Conservation (phyloP, 2,113 vertebrate genomes). For the Megalops atlanticus region DNA sequence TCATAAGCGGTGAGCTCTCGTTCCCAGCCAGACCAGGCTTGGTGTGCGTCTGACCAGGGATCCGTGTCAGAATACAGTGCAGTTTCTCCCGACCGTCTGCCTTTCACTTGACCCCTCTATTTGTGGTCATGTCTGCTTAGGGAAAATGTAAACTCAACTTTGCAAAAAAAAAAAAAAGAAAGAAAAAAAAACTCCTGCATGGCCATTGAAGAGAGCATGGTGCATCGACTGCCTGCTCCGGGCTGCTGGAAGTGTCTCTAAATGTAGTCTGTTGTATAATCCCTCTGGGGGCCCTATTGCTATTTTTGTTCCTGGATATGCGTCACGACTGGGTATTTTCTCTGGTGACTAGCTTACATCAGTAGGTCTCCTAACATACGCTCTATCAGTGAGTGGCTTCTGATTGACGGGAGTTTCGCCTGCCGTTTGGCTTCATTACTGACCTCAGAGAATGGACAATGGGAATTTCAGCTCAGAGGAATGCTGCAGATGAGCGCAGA, state of each 20-base stretch:
- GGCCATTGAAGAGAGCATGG: slow-evolving; percentile 57
- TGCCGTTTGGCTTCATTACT: slow-evolving; percentile 71
- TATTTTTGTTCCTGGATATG: slow-evolving; percentile 99
- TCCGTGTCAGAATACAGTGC: neutral
- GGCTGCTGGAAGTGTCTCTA: slow-evolving; percentile 81
- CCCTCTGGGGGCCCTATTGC: slow-evolving; percentile 86
- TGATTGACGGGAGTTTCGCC: slow-evolving; percentile 85
- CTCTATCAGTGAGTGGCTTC: slow-evolving; percentile 81
- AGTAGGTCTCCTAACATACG: slow-evolving; percentile 93
- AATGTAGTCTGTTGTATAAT: slow-evolving; percentile 85
- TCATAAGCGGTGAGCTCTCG: slow-evolving; percentile 22
- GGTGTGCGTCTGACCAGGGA: slow-evolving; percentile 19
- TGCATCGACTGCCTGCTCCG: slow-evolving; percentile 61
- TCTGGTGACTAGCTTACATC: slow-evolving; percentile 98
- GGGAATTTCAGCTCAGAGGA: slow-evolving; percentile 77
- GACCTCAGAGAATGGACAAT: slow-evolving; percentile 80
- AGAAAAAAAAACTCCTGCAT: slow-evolving; percentile 44
- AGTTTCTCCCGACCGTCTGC: slow-evolving; percentile 56
- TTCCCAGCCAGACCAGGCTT: slow-evolving; percentile 22
- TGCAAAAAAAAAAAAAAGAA: neutral
- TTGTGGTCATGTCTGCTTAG: slow-evolving; percentile 71
- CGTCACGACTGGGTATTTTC: slow-evolving; percentile 99
- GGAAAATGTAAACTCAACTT: slow-evolving; percentile 62
- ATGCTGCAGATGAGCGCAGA: slow-evolving; percentile 78
- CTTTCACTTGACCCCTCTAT: slow-evolving; percentile 66